Percentiles rank a stretch among this genome's conserved stretches.
phyloP scores from a whole-genome alignment of 2,113 vertebrate genomes.

The Zosterops borbonicus region DNA sequence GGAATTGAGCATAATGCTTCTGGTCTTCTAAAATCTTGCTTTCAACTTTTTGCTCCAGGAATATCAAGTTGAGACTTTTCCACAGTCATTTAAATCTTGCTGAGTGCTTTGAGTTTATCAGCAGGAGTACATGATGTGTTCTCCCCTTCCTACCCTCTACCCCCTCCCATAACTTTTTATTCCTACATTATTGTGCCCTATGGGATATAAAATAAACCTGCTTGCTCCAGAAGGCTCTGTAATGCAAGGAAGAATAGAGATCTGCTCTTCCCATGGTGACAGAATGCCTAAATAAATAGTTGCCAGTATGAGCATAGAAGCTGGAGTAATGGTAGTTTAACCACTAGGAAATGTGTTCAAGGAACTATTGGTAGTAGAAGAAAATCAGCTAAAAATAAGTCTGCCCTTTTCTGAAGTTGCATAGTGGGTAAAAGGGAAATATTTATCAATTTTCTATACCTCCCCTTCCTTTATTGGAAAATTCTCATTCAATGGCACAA shows the following conservation, averaged over 20 bases:
- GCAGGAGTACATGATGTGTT: not conserved
- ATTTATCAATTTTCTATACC: not conserved
- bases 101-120: not conserved
- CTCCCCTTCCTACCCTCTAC: not conserved
- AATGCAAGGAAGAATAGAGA: not conserved
- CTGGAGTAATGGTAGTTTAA: not conserved
- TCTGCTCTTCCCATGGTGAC: not conserved
- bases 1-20: not conserved
- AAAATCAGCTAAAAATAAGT: constrained; percentile 3
- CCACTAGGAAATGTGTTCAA: not conserved
- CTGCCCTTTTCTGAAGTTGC: not conserved
- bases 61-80: not conserved
- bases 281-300: constrained; percentile 26
- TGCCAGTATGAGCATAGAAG: not conserved
- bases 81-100: not conserved
- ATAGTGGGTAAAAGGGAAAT: not conserved
- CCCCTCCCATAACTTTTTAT: not conserved
- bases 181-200: not conserved
- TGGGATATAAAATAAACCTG: constrained; percentile 10
- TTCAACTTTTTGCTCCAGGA: not conserved
- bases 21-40: not conserved
- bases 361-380: not conserved
- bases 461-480: not conserved
- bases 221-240: not conserved
- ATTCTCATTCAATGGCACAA: accelerated